A percentile compares a stretch with the other conserved stretches of the same genome.
Conservation (phyloP, 2,888 invertebrate species). For the Pollenia amentaria region DNA sequence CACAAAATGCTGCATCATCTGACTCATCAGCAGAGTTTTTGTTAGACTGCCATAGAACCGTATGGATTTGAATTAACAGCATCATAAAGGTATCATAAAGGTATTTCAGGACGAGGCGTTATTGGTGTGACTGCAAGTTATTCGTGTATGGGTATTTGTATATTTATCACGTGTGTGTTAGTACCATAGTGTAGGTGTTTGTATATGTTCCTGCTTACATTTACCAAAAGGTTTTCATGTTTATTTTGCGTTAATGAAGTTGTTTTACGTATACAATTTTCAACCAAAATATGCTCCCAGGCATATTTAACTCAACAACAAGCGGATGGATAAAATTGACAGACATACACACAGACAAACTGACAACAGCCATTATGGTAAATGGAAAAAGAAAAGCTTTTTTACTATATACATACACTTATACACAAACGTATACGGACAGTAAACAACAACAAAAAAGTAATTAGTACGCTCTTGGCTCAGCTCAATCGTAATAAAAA, state of each 20-base stretch:
- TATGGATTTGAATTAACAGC: conserved; percentile 47
- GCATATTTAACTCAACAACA: conserved; percentile 62
- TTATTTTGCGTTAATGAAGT: conserved; percentile 75
- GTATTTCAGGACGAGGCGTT: conserved; percentile 29
- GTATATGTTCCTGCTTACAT: conserved; percentile 43
- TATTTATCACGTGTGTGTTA: neutral
- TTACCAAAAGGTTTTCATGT: conserved; percentile 72
- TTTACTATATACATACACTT: neutral
- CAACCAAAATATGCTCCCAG: conserved; percentile 66
- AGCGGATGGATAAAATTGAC: conserved; percentile 58
- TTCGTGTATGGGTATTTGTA: conserved; percentile 22
- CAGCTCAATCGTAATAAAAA: conserved; percentile 68
- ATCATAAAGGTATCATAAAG: conserved; percentile 57
- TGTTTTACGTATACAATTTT: conserved; percentile 70
- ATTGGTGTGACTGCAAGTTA: conserved; percentile 7
- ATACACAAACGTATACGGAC: conserved; percentile 36
- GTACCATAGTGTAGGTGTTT: neutral
- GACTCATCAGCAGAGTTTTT: conserved; percentile 59
- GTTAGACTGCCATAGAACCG: conserved; percentile 24
- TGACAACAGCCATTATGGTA: conserved; percentile 60
- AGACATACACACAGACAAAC: conserved; percentile 51
- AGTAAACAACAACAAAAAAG: conserved; percentile 69
- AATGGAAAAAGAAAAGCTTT: conserved; percentile 15
- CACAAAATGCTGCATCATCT: conserved; percentile 63
- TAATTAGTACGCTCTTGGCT: conserved; percentile 73